Base-by-base conservation (phyloP, 2,797 vertebrate genomes). In the Takifugu ocellatus region DNA sequence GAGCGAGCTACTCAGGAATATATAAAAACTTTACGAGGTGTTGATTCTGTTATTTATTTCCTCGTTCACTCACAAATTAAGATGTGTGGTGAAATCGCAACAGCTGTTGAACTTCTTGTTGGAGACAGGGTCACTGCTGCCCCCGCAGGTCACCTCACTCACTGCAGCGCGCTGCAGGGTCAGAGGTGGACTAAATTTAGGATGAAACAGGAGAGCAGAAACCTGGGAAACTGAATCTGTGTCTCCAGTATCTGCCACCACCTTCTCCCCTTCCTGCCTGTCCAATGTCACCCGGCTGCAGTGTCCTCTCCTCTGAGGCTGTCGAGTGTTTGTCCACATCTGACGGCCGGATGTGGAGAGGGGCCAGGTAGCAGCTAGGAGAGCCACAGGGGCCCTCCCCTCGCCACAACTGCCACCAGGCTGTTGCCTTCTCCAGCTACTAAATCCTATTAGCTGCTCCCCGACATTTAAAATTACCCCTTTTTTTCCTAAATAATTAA, bases 401-500 rank as follows among this genome's bases (percentile, higher is more conserved):
- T 21, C 21, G 1, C 21, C 21, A 21, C 5, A 24, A 47, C 45
- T 53, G 54, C 50, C 51, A 59, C 56, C 39, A 62, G 47, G n/a
- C 61, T 67, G 49, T 26, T 3, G 8, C 51, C 25, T 5, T 12
- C 64, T 58, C 4, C 61, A 53, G 58, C 55, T 21, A 8, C 63
- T 56, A 68, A 77, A 81, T 78, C 62, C 53, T 61, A 46, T 78
- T 74, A 72, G 45, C 52, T 6, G 17, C n/a, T 46, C 25, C 31
- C 21, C 43, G 56, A 74, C 65, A 59, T 42, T 63, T 49, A 24
- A 68, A 55, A 74, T 81, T 31, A 68, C 61, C 49, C 26, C 54
- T 77, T 82, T 75, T 29, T 29, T 29, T 29, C 7, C 27, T 29
- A 33, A 33, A 78, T 78, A 59, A 81, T 74, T 78, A 74, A 44